Conservation (phyloP, 2,888 invertebrate species). For the Spicauda simplicius region DNA sequence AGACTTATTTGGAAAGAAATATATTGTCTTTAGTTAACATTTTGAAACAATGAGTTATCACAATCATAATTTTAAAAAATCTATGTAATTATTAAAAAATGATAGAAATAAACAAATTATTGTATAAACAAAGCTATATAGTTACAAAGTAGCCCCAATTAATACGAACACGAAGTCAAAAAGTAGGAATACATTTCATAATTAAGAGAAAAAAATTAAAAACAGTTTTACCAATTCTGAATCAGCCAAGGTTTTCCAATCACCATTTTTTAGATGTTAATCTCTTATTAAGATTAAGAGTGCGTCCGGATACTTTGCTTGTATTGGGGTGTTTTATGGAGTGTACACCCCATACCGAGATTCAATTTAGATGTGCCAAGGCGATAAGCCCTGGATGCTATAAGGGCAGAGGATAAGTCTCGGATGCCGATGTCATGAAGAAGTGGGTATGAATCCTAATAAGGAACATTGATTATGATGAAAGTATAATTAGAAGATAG, state of each 20-base stretch:
- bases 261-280: constrained; percentile 39
- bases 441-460: constrained; percentile 11
- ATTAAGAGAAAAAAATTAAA: no score
- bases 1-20: no score
- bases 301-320: constrained; percentile 48
- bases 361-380: constrained; percentile 80
- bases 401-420: constrained; percentile 23
- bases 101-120: no score
- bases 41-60: no score
- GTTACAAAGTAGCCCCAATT: no score
- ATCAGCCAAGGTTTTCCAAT: constrained; percentile 26
- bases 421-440: constrained; percentile 19
- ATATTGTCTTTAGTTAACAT: no score
- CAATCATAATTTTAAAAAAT: no score
- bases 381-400: constrained; percentile 56
- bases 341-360: constrained; percentile 67
- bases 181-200: no score
- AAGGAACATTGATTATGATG: not conserved
- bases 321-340: constrained; percentile 65
- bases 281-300: constrained; percentile 47
- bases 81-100: no score
- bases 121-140: no score
- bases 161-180: no score
- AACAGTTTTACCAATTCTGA: not conserved
- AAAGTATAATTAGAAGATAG: no score